Percentiles rank a stretch among this genome's conserved stretches.
Conservation (phyloP, 1,140 invertebrate genomes). For the Diorhabda elongata region DNA sequence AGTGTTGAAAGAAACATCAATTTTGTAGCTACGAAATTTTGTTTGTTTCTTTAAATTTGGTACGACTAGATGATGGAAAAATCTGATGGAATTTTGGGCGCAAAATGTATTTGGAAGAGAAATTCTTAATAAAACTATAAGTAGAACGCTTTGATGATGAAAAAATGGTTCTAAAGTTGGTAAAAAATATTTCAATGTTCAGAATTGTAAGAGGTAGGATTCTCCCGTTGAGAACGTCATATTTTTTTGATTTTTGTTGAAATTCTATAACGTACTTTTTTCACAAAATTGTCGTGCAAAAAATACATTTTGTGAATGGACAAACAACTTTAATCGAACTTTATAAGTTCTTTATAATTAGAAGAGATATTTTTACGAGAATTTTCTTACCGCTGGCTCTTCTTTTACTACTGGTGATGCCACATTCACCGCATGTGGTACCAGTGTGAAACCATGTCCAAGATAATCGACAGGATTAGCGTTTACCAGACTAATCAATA, state of each 20-base stretch:
- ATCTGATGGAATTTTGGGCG: background rate
- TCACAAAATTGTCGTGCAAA: too few relatives aligned
- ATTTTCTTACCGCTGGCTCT: constrained; percentile 8
- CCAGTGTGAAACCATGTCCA: constrained; percentile 4
- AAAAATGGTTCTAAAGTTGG: too few relatives aligned
- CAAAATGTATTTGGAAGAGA: background rate
- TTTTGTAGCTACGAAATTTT: background rate
- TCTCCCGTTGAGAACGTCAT: too few relatives aligned
- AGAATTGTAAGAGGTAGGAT: too few relatives aligned
- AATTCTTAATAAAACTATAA: background rate
- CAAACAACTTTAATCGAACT: background rate
- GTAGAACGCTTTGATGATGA: background rate
- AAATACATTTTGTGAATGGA: too few relatives aligned
- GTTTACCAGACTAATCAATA: constrained; percentile 1
- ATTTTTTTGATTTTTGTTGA: too few relatives aligned
- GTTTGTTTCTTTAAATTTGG: background rate
- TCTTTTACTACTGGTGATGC: background rate
- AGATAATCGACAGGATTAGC: constrained; percentile 11
- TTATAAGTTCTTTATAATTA: background rate
- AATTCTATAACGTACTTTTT: too few relatives aligned
- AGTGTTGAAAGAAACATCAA: too few relatives aligned
- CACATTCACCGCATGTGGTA: background rate
- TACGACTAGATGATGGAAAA: background rate
- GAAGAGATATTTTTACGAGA: background rate
- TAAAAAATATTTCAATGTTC: too few relatives aligned